Conservation (phyloP, 2,113 vertebrate genomes). For the Chlamydotis undulata region DNA sequence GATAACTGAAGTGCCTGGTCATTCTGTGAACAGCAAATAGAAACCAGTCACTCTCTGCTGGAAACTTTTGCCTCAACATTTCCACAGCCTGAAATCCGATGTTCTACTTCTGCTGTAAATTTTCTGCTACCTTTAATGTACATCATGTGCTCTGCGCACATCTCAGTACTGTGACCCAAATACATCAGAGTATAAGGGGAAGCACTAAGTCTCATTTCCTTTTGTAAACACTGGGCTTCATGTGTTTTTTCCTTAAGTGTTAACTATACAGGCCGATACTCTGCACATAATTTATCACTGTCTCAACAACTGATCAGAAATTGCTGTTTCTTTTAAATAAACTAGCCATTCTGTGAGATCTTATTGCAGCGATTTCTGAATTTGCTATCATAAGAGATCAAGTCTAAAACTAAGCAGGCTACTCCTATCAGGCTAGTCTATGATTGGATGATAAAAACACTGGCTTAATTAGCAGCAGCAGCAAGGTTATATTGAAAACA, state of each 20-base stretch:
- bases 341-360: not conserved
- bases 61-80: not conserved
- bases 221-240: not conserved
- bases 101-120: not conserved
- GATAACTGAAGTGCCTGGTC: not conserved
- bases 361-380: not conserved
- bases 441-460: not conserved
- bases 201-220: not conserved
- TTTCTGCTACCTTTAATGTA: not conserved
- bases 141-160: not conserved
- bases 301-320: not conserved
- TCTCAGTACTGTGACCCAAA: not conserved
- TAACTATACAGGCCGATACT: not conserved
- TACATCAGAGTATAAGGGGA: not conserved
- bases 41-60: not conserved
- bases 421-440: not conserved
- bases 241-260: not conserved
- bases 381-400: not conserved
- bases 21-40: not conserved
- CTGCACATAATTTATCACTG: not conserved
- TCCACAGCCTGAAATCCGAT: not conserved
- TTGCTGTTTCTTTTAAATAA: not conserved
- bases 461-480: not conserved
- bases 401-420: not conserved
- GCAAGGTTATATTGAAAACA: not conserved